Base-by-base conservation (phyloP, 2,113 vertebrate species). In the Rhinoderma darwinii region DNA sequence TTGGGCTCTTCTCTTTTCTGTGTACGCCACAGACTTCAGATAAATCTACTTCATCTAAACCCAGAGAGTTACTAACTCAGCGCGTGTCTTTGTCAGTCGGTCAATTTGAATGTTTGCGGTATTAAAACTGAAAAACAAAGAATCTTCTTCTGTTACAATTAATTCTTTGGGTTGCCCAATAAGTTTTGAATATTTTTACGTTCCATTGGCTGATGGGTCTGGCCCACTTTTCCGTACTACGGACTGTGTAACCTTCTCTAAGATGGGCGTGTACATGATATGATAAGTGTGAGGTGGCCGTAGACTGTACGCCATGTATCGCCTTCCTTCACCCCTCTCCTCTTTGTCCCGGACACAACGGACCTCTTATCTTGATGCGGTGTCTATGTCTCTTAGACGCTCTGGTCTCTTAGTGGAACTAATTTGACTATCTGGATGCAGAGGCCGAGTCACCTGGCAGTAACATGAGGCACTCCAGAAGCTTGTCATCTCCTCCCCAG, bases 401-500 rank as follows among this genome's bases (percentile, higher is more conserved):
- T 78, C 50, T 39, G 17, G 32, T 18, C 66, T 56, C 50, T 37
- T 79, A 54, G 17, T 39, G 35, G 32, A 70, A 70, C 63, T 37
- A 39, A 70, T 70, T 70, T 37, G 68, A 72, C 68, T 72, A 41
- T 35, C 35, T 72, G 35, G 68, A 72, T 72, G 68, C 51, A 14
- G 51, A 56, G 47, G 50, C 59, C 30, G 15, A 25, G 50, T 82
- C 80, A n/a, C 80, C 59, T 15, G 39, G 61, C 80, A 44, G 80
- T 82, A 82, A 82, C 80, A 44, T 82, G 80, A 82, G 59, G 80
- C 79, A 63, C 11, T 66, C 1, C 20, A 41, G 41, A 17, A n/a
- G 39, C 61, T 68, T 82, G 80, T 68, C 37, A 82, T 82, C 59
- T 68, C 41, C 63, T 44, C 44, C 59, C 79, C 43, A n/a, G n/a